Evolutionary conservation across 2,113 vertebrate genomes (phyloP).

Genomic region (Chlorodrepanis virens): DNA sequence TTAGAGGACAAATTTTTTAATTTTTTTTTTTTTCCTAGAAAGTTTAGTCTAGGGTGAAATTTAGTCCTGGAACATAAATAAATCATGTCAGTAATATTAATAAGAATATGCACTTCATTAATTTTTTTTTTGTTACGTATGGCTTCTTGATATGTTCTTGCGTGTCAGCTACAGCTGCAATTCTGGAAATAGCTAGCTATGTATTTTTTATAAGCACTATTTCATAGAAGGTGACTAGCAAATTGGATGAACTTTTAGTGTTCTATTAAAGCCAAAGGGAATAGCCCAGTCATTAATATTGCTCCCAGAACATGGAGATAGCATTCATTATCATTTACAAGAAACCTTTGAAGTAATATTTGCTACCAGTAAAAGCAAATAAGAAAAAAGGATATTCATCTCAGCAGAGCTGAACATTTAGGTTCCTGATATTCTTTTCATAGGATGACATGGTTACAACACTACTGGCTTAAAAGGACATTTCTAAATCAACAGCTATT

Average conservation of each 20-base stretch:
- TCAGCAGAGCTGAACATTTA: background rate
- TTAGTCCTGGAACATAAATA: background rate
- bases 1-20: background rate
- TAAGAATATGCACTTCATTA: background rate
- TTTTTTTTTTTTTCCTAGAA: background rate
- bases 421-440: background rate
- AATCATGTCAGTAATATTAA: background rate
- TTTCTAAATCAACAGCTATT: slow-evolving; percentile 12
- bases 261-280: background rate
- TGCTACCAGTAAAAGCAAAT: background rate
- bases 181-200: background rate
- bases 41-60: background rate
- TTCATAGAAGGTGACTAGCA: background rate
- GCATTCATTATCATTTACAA: background rate
- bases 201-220: background rate
- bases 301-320: background rate
- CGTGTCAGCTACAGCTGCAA: background rate
- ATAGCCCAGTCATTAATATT: background rate
- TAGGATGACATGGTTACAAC: background rate
- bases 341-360: slow-evolving; percentile 18
- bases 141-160: background rate
- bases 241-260: background rate
- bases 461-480: background rate
- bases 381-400: background rate
- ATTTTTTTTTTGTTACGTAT: background rate